Percentiles rank a stretch among this genome's conserved stretches.
Evolutionary conservation across 2,113 vertebrate species (phyloP).

Genomic region (Upupa epops): DNA sequence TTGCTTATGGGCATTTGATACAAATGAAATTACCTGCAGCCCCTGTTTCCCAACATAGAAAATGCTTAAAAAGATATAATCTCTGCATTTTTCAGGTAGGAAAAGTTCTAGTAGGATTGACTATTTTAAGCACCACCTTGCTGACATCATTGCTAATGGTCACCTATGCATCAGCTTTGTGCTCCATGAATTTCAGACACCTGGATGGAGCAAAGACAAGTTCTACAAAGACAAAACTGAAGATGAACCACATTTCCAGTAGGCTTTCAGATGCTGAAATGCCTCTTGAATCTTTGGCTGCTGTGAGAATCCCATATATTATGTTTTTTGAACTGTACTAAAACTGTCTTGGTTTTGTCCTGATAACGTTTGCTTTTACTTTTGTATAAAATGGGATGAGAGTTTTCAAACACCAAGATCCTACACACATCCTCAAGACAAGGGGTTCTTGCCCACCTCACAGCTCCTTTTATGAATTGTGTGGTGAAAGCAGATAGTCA

Average conservation of each 20-base stretch:
- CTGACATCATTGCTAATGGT: background rate
- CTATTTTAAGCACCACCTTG: background rate
- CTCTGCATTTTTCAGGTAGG: background rate
- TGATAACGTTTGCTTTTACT: background rate
- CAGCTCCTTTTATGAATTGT: background rate
- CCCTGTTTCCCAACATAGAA: background rate
- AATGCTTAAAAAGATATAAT: too few species aligned
- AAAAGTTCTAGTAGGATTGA: background rate
- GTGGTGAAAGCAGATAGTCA: background rate
- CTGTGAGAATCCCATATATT: background rate
- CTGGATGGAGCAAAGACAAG: background rate
- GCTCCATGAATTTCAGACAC: background rate
- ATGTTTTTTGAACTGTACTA: background rate
- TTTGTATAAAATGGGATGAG: background rate
- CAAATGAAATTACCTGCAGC: background rate
- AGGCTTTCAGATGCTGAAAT: background rate
- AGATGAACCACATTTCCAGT: background rate
- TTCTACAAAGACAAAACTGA: background rate
- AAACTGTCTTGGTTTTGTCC: background rate
- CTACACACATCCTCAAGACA: accelerated
- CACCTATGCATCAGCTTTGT: background rate
- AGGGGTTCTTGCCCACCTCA: background rate
- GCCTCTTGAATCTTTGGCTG: background rate
- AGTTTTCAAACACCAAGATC: background rate
- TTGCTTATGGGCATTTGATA: background rate